Evolutionary conservation across 1,140 invertebrate species (phyloP), one percentile per base, ranked within the genome.

Genomic region (Gonioctena quinquepunctata): DNA sequence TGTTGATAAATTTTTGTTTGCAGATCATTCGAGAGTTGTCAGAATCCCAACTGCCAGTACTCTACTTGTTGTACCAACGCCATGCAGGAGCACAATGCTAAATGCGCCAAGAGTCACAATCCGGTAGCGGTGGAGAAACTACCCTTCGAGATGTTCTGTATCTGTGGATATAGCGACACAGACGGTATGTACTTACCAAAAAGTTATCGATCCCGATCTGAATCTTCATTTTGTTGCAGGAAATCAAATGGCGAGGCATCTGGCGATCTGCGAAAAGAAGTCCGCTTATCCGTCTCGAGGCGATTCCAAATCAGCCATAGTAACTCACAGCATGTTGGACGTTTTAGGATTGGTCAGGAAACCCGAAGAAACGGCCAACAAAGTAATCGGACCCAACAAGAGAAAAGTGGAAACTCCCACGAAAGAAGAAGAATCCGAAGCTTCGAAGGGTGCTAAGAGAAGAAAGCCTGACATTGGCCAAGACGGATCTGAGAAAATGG

Each of bases 51-150:
- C 69, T 95, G 93, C 77, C 87, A 89, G 70, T 95, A 90, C 78
- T 86, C 89, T 56, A 93, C 92, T 3, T 91, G 90, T 66, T 95
- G 93, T 81, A 89, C 89, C 81, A 87, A 88, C 66, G 90, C 91
- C 0, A 91, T 93, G 84, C 86, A 90, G 74, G 87, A 89, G 59
- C 93, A 94, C 83, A 85, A 85, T 66, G 83, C 86, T 69, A 83
- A 86, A 82, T 89, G 91, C 85, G 85, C 33, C 23, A 75, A 75
- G 66, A 88, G 83, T 79, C 87, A 80, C 76, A 86, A 86, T 81
- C 83, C 82, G 74, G 83, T 82, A 76, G 85, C 84, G 80, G 74
- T 86, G 79, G 73, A 87, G 18, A 83, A 83, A 57, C 84, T 92
- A 64, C 85, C 87, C 23, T 86, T 85, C 69, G 84, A 85, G 77